A percentile compares a stretch with the other conserved stretches of the same genome.
Evolutionary conservation across 2,113 vertebrate species (phyloP).

Genomic region (Ia io): DNA sequence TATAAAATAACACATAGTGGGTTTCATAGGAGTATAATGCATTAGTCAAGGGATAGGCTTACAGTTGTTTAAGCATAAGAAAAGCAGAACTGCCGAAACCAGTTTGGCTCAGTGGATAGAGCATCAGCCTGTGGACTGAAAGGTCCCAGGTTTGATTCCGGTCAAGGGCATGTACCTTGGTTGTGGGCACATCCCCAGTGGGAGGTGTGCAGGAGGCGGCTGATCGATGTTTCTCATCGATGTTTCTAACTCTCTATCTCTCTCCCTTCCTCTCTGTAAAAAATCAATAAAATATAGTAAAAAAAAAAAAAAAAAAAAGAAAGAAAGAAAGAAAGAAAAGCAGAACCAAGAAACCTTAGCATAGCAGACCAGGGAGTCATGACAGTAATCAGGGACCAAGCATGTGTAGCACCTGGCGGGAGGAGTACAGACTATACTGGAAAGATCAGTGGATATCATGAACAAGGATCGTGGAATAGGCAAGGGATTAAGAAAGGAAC

Average conservation of each 20-base stretch:
- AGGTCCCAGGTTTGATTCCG: too few relatives aligned
- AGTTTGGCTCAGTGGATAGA: too few relatives aligned
- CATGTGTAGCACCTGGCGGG: fast-evolving
- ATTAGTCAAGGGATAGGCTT: background rate
- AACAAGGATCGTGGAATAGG: background rate
- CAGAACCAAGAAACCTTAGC: background rate
- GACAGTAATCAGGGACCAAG: background rate
- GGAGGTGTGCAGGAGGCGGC: too few relatives aligned
- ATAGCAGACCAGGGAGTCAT: background rate
- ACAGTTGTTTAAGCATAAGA: background rate
- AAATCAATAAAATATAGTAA: too few relatives aligned
- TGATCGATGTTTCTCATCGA: too few relatives aligned
- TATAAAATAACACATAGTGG: background rate
- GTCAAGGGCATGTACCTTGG: too few relatives aligned
- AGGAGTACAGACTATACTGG: background rate
- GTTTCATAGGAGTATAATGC: background rate
- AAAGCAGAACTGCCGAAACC: background rate
- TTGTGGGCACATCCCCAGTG: too few relatives aligned
- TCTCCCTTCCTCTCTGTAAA: too few relatives aligned
- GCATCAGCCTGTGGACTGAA: too few relatives aligned
- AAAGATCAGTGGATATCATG: background rate
- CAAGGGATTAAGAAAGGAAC: background rate
- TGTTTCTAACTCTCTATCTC: too few relatives aligned
- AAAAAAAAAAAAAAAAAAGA: too few relatives aligned
- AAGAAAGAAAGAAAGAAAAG: too few relatives aligned